Base-by-base conservation (phyloP, 1,140 invertebrate species). In the Homarus americanus region DNA sequence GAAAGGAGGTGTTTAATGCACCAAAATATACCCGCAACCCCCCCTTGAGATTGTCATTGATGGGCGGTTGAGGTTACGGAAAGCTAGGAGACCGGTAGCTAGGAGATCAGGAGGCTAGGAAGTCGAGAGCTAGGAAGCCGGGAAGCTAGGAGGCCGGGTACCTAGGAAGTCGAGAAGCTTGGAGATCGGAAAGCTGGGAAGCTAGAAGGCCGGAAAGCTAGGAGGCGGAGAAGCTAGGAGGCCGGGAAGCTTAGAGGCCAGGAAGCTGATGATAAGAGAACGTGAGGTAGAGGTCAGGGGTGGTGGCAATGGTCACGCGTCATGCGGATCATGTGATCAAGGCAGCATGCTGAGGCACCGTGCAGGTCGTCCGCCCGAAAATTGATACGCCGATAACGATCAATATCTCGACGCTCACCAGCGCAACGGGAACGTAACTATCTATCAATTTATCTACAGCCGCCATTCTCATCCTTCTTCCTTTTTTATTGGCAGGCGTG, bases 381-480 rank as follows among this genome's bases (percentile, higher is more conserved):
- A 83, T 83, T 83, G 82, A 83, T 83, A 66, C 82, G 82, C 58
- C 82, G 82, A 83, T 83, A 58, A 32, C 36, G 82, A 83, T 83
- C 82, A 69, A n/a, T 58, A 83, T 83, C 82, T 66, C 34, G 24
- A 41, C 28, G 79, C 79, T 28, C 79, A 82, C 82, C 82, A 69
- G 69, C 82, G 58, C 82, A 83, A 69, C 82, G 82, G 53, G 58
- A 69, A 83, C 58, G 58, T n/a, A n/a, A n/a, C 82, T 69, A 69
- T 66, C 82, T 72, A 83, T 73, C 82, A 85, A 73, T 85, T 85
- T 85, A 44, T 85, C 82, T 73, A 44, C 40, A 73, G 28, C 40
- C 66, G 12, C 75, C 41, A 32, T 41, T 73, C 36, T 73, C 36
- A 20, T 73, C 63, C n/a, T 41, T 15, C 17, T 41, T 73, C 58